Evolutionary conservation across 2,888 invertebrate species (phyloP).

Genomic region (Cerceris ruficornis): DNA sequence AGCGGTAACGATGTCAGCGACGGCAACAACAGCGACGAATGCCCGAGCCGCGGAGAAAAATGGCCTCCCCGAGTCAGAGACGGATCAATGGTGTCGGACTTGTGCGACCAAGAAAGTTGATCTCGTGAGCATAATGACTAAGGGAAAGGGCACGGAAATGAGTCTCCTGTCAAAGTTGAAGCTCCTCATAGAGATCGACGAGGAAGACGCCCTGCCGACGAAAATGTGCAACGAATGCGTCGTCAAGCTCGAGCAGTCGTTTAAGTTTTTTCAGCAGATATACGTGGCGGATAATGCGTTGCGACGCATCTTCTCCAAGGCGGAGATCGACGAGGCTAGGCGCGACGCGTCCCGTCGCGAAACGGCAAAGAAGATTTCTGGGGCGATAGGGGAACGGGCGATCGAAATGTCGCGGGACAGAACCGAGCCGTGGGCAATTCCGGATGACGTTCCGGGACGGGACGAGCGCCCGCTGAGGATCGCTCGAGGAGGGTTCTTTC

Average conservation of each 20-base stretch:
- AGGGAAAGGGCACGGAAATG: slow-evolving; percentile 51
- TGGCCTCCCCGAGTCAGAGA: slow-evolving; percentile 25
- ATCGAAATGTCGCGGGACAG: neutral
- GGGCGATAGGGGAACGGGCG: neutral
- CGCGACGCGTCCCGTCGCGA: neutral
- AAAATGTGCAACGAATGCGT: slow-evolving; percentile 60
- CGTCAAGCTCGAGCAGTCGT: slow-evolving; percentile 56
- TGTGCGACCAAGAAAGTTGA: slow-evolving; percentile 56
- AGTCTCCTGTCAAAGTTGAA: slow-evolving; percentile 58
- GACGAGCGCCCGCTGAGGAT: neutral
- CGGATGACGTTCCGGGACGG: neutral
- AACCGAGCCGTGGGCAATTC: too few relatives aligned
- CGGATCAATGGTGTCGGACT: slow-evolving; percentile 58
- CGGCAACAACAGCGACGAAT: too few relatives aligned
- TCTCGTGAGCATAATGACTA: slow-evolving; percentile 55
- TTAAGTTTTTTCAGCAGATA: slow-evolving; percentile 61
- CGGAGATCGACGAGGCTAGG: neutral
- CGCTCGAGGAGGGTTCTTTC: slow-evolving; percentile 33
- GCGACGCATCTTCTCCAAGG: slow-evolving; percentile 48
- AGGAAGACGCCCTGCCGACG: slow-evolving; percentile 54
- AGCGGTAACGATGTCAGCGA: too few relatives aligned
- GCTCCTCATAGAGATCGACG: slow-evolving; percentile 60
- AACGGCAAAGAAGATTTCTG: neutral
- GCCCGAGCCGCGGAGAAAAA: neutral
- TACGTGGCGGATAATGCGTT: slow-evolving; percentile 60